Conservation (phyloP, 1,140 invertebrate genomes). For the Cherax quadricarinatus region DNA sequence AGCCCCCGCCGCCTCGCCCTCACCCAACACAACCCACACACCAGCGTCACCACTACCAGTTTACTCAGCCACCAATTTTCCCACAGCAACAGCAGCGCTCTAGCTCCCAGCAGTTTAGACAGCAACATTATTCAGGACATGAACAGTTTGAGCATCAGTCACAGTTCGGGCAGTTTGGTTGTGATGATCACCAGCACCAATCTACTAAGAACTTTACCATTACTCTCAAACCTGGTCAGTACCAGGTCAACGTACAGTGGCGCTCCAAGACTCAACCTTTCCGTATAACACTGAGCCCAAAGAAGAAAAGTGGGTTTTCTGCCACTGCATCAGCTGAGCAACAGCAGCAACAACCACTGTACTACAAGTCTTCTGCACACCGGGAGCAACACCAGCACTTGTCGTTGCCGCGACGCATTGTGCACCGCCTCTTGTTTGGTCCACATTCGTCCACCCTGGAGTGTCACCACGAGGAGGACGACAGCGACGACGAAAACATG, state of each 20-base stretch:
- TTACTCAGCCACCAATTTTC: not conserved
- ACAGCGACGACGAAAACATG: conserved; percentile 7
- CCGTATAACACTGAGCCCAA: conserved; percentile 30
- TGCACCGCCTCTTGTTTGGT: conserved; percentile 44
- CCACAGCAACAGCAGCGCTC: not conserved
- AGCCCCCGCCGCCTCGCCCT: not conserved
- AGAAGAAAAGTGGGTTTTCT: not conserved
- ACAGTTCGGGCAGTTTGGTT: not conserved
- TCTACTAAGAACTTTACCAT: conserved; percentile 37
- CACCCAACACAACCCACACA: not conserved
- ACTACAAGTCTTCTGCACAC: conserved; percentile 24
- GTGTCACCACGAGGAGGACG: not conserved
- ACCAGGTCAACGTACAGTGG: conserved; percentile 56
- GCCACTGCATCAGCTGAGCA: conserved; percentile 24
- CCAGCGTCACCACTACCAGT: not conserved
- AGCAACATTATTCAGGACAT: not conserved
- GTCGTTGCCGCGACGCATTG: conserved; percentile 25
- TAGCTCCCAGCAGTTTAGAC: not conserved
- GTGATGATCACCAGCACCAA: not conserved
- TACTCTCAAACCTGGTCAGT: conserved; percentile 43
- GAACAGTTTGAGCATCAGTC: not conserved
- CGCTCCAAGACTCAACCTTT: conserved; percentile 52
- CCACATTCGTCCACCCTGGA: conserved; percentile 13
- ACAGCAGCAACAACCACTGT: conserved; percentile 30
- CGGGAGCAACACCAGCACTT: not conserved